A percentile compares a stretch with the other conserved stretches of the same genome.
These are phyloP conservation scores for Siniperca undulata DNA, from an alignment of 2,797 vertebrate species.

Conservation along the genomic window DNA sequence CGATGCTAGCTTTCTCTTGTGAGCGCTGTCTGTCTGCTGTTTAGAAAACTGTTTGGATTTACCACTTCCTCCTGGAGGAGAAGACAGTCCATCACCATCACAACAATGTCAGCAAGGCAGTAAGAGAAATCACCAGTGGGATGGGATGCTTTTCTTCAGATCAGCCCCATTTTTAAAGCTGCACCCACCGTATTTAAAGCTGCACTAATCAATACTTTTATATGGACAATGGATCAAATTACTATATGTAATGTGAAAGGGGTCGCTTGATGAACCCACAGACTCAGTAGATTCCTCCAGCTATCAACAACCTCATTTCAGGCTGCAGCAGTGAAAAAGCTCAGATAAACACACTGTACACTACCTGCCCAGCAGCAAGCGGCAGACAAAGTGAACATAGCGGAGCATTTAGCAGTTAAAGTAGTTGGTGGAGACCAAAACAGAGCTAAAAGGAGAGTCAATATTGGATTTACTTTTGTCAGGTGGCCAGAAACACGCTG, in stretches of 20 bases:
- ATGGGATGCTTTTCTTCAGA: not conserved
- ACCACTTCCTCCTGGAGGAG: not conserved
- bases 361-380: not conserved
- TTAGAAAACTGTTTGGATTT: not conserved
- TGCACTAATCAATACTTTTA: not conserved
- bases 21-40: not conserved
- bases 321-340: not conserved
- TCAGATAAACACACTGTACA: not conserved
- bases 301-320: not conserved
- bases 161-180: conserved; percentile 1
- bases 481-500: not conserved
- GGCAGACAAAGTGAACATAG: not conserved
- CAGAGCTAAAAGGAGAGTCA: not conserved
- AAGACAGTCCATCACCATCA: not conserved
- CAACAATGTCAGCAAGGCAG: not conserved
- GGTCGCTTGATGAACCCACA: not conserved
- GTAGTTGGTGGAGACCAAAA: not conserved
- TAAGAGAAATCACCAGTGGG: not conserved
- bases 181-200: not conserved
- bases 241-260: not conserved
- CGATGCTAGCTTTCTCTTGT: not conserved
- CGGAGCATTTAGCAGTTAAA: not conserved
- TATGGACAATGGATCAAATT: too few species aligned
- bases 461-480: not conserved
- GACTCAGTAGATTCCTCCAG: not conserved